phyloP scores from a whole-genome alignment of 2,888 invertebrate genomes.

The Drosophila setosimentum region DNA sequence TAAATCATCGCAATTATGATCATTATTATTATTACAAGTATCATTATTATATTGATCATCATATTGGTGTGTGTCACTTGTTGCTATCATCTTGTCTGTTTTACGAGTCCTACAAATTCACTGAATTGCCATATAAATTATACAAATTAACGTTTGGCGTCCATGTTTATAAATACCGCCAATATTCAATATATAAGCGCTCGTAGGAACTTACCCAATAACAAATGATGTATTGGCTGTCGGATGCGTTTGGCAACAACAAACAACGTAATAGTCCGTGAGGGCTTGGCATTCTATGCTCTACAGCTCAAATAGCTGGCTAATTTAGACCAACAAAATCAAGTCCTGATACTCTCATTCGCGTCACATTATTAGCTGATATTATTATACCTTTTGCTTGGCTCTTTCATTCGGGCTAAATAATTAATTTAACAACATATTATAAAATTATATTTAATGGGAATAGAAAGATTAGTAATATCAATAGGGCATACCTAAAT shows the following conservation, averaged over 20 bases:
- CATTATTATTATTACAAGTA: slow-evolving; percentile 11
- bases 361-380: slow-evolving; percentile 14
- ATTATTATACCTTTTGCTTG: background rate
- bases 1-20: slow-evolving; percentile 58
- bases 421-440: slow-evolving; percentile 13
- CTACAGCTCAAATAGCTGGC: slow-evolving; percentile 22
- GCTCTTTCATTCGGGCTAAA: background rate
- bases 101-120: slow-evolving; percentile 53
- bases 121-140: slow-evolving; percentile 74
- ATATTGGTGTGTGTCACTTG: slow-evolving; percentile 51
- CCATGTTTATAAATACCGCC: slow-evolving; percentile 31
- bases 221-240: slow-evolving; percentile 27
- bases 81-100: slow-evolving; percentile 56
- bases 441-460: background rate
- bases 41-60: background rate
- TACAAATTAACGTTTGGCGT: slow-evolving; percentile 55
- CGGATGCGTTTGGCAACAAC: slow-evolving; percentile 4
- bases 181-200: slow-evolving; percentile 48
- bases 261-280: slow-evolving; percentile 2
- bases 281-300: background rate
- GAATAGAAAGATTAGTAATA: background rate
- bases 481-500: background rate
- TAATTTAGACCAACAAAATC: slow-evolving; percentile 8
- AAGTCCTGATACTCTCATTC: background rate
- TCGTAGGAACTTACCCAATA: slow-evolving; percentile 15